These are phyloP conservation scores for Thermophis baileyi DNA, from an alignment of 2,113 vertebrate genomes.

Conservation along the genomic window DNA sequence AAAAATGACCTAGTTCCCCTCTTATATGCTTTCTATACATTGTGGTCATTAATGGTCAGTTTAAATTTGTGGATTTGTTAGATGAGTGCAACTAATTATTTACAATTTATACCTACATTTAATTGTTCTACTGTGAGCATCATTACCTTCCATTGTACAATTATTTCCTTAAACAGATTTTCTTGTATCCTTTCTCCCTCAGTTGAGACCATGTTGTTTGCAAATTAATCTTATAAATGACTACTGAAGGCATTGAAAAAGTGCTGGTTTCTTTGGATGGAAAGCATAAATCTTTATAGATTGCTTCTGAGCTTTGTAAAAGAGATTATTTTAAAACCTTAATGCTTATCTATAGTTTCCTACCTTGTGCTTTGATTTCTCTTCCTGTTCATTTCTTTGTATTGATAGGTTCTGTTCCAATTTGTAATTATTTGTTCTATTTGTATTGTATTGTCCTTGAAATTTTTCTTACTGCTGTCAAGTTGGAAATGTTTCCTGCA, in stretches of 20 bases:
- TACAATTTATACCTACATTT: neutral
- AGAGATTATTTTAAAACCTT: accelerated
- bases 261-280: neutral
- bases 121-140: neutral
- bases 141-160: neutral
- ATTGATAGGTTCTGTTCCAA: neutral
- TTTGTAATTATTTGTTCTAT: neutral
- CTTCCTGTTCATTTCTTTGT: neutral
- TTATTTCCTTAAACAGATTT: neutral
- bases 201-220: neutral
- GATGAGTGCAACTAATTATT: neutral
- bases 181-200: neutral
- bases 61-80: neutral
- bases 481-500: neutral
- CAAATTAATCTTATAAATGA: conserved; percentile 6
- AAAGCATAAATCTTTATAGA: neutral
- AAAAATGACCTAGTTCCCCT: neutral
- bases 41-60: neutral
- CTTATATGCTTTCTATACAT: neutral
- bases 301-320: conserved; percentile 23
- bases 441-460: neutral
- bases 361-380: neutral
- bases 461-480: neutral
- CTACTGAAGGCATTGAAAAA: neutral
- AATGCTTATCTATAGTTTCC: neutral